Evolutionary conservation across 2,888 invertebrate species (phyloP), one percentile per base, ranked within the genome.

Genomic region (Masnerella sp.): DNA sequence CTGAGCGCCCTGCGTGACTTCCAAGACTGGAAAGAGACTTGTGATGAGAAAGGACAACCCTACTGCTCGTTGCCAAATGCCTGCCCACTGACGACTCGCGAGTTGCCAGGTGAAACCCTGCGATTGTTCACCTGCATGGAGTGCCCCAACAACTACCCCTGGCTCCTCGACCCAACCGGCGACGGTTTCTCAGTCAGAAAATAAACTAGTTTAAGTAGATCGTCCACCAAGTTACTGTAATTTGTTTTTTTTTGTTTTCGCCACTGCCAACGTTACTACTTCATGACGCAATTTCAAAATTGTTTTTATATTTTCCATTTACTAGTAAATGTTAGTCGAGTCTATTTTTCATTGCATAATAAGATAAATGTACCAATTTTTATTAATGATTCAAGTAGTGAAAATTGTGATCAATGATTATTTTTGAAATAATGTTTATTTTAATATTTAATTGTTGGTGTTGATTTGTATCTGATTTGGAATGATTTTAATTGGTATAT

Each of bases 111-210:
- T 74, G 96, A 97, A 88, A 96, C 95, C 45, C 91, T 96, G 45
- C 93, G 96, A 87, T 91, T 97, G 68, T 96, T 96, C 90, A 97
- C 97, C 61, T 97, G 97, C 88, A 95, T 96, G 94, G 96, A 97
- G 88, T 97, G 97, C 88, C 97, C 97, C 72, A 95, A 96, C 87
- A 96, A 96, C 89, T 97, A 97, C 86, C 97, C 97, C 61, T 97
- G 96, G 96, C 93, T 97, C 84, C 90, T 96, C 83, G 96, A 97
- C 89, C 96, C 96, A 76, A 96, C 96, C 84, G 97, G 96, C 83
- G 96, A 97, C 89, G 96, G 96, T 83, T 95, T 95, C 91, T 93
- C 92, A 84, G 93, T 92, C 85, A 94, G 91, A 89, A 92, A 93
- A 89, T 93, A 91, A 92, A 89, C 88, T 5, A 28, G n/a, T 40